Evolutionary conservation across 2,888 invertebrate genomes (phyloP).

Genomic region (Phytoseiulus persimilis): DNA sequence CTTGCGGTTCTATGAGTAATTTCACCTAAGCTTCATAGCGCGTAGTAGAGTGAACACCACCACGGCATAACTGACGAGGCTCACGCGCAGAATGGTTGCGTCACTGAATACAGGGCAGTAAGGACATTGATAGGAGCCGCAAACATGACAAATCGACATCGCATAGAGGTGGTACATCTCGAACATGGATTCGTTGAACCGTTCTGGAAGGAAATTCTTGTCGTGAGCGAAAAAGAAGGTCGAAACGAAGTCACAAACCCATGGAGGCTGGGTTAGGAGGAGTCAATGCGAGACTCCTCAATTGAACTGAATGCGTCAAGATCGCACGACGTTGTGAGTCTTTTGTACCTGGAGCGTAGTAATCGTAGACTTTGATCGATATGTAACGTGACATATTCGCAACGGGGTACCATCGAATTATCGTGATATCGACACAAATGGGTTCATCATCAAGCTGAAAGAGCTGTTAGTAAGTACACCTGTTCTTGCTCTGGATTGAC

Average conservation of each 20-base stretch:
- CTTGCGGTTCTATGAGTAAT: background rate
- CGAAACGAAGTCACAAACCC: background rate
- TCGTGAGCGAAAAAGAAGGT: background rate
- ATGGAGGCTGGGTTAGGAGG: too few relatives aligned
- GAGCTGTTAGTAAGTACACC: conserved; percentile 28
- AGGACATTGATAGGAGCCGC: conserved; percentile 86
- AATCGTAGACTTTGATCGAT: conserved; percentile 52
- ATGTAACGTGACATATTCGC: conserved; percentile 53
- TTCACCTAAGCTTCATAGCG: background rate
- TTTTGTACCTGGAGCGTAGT: conserved; percentile 53
- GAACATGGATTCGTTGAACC: conserved; percentile 83
- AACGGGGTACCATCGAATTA: conserved; percentile 53
- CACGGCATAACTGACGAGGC: background rate
- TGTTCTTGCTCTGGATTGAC: too few relatives aligned
- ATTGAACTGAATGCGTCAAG: too few relatives aligned
- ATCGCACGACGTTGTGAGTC: background rate
- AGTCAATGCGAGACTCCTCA: too few relatives aligned
- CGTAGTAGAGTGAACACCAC: background rate
- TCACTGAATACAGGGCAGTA: conserved; percentile 61
- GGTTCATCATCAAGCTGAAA: conserved; percentile 49
- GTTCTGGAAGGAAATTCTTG: conserved; percentile 62
- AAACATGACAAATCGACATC: conserved; percentile 83
- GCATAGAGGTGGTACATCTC: conserved; percentile 75
- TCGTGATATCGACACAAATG: conserved; percentile 52
- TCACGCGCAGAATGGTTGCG: background rate